Evolutionary conservation across 1,140 invertebrate species (phyloP).

Genomic region (Ericerus pela): DNA sequence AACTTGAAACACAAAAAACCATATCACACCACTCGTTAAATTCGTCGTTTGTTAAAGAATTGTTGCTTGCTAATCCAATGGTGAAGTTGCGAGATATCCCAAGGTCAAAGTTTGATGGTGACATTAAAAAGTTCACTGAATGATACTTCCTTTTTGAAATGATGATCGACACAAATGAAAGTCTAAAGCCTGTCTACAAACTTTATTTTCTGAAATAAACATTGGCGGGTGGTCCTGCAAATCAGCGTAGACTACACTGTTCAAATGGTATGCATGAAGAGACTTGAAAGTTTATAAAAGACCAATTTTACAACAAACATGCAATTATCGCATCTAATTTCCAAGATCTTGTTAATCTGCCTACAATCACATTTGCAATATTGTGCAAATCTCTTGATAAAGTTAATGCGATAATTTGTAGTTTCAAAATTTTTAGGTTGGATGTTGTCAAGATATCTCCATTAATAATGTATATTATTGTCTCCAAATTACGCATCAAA

Average conservation of each 20-base stretch:
- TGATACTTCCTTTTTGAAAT: neutral
- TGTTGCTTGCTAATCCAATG: neutral
- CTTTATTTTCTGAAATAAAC: neutral
- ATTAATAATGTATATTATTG: neutral
- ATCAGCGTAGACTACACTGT: neutral
- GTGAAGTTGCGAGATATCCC: neutral
- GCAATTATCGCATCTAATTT: neutral
- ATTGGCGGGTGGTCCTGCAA: neutral
- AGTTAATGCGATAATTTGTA: neutral
- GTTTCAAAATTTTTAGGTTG: neutral
- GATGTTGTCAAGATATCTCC: too few species aligned
- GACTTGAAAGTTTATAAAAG: neutral
- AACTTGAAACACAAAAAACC: too few species aligned
- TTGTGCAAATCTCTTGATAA: neutral
- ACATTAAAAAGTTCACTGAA: neutral
- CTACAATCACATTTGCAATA: neutral
- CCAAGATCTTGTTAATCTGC: neutral
- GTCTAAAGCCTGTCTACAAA: neutral
- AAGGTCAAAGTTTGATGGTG: neutral
- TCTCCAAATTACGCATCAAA: neutral
- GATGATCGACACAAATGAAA: neutral
- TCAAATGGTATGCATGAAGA: neutral
- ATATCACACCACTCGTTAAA: neutral
- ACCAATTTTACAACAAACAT: neutral
- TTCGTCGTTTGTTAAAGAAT: neutral